These are phyloP conservation scores for Temnothorax unifasciatus DNA, from an alignment of 2,888 invertebrate species.

Conservation along the genomic window DNA sequence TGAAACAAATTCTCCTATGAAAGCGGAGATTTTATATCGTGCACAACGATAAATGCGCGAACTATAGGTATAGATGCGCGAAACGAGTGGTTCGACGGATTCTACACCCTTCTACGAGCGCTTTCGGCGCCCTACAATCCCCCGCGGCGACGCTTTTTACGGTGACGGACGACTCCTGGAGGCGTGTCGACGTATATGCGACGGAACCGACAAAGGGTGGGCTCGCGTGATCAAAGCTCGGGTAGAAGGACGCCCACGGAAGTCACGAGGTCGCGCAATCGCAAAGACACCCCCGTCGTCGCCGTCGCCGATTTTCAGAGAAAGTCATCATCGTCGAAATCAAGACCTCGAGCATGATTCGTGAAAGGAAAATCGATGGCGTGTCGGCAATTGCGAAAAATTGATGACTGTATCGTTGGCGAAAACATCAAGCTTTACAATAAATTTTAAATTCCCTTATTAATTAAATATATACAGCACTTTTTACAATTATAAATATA, in stretches of 20 bases:
- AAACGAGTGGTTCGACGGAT: constrained; percentile 57
- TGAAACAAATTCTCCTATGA: background rate
- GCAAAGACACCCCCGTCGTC: constrained; percentile 67
- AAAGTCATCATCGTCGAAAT: constrained; percentile 15
- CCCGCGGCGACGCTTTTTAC: constrained; percentile 78
- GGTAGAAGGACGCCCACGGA: constrained; percentile 74
- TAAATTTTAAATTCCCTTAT: background rate
- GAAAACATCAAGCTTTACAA: background rate
- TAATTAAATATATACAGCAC: background rate
- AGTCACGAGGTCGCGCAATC: constrained; percentile 77
- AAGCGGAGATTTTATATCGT: background rate
- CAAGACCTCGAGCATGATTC: background rate
- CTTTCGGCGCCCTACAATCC: constrained; percentile 32
- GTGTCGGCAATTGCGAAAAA: constrained; percentile 4
- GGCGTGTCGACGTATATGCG: constrained; percentile 80
- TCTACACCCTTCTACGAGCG: constrained; percentile 66
- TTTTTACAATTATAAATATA: background rate
- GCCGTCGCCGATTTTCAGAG: constrained; percentile 6
- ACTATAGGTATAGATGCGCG: constrained; percentile 36
- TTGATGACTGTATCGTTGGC: background rate
- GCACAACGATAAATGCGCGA: constrained; percentile 12
- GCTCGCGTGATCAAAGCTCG: constrained; percentile 73
- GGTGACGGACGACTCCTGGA: constrained; percentile 77
- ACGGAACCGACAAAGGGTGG: constrained; percentile 74
- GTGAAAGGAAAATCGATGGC: constrained; percentile 7